Percentiles rank a stretch among this genome's conserved stretches.
Conservation (phyloP, 2,113 vertebrate genomes). For the Saguinus imperator region DNA sequence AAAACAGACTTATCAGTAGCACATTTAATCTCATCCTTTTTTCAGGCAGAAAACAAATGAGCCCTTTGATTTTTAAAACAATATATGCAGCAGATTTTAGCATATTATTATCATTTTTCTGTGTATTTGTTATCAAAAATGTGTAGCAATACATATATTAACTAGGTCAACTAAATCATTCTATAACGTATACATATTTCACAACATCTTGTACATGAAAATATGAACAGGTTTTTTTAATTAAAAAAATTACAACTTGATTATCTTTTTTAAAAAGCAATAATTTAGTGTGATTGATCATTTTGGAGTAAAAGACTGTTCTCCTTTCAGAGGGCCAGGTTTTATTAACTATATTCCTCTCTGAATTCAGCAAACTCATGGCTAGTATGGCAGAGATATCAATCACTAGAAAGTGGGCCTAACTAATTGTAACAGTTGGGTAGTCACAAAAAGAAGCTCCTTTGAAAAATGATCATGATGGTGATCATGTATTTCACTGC, state of each 20-base stretch:
- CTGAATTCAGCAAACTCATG: constrained; percentile 1
- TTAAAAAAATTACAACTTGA: too few relatives aligned
- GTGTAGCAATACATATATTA: background rate
- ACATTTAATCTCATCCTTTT: constrained; percentile 20
- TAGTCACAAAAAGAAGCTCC: background rate
- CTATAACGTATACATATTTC: too few relatives aligned
- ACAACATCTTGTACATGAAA: too few relatives aligned
- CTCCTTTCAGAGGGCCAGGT: background rate
- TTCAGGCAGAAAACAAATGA: constrained; percentile 7
- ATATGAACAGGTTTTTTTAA: too few relatives aligned
- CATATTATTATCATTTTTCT: background rate
- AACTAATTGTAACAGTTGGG: background rate
- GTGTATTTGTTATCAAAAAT: background rate
- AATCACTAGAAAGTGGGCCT: background rate
- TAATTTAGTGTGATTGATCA: background rate
- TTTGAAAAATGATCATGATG: background rate
- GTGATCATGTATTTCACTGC: background rate
- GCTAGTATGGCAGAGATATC: background rate
- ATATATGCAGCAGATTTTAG: background rate
- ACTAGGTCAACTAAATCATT: too few relatives aligned
- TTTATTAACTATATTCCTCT: background rate
- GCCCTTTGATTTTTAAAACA: background rate
- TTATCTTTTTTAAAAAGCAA: background rate
- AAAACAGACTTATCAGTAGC: constrained; percentile 47
- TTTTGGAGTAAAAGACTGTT: constrained; percentile 25